A percentile compares a stretch with the other conserved stretches of the same genome.
Conservation (phyloP, 2,888 invertebrate species). For the Drosophila putrida region DNA sequence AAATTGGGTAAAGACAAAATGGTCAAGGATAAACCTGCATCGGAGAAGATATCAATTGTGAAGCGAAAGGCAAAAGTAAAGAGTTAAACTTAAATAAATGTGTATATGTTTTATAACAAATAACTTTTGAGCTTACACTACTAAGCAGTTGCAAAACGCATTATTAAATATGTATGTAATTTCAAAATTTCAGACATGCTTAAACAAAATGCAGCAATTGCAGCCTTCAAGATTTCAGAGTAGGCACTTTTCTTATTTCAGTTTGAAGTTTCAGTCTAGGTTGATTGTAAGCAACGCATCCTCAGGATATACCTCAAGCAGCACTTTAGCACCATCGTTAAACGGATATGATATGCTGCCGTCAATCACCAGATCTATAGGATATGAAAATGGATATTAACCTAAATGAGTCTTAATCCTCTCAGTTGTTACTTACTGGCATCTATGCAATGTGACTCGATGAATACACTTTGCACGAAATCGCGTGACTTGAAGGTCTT, state of each 20-base stretch:
- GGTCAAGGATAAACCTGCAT: not conserved
- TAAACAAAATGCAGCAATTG: conserved; percentile 41
- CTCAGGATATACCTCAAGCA: conserved; percentile 93
- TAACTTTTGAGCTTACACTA: conserved; percentile 69
- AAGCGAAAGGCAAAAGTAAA: conserved; percentile 32
- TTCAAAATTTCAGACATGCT: conserved; percentile 57
- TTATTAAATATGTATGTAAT: conserved; percentile 60
- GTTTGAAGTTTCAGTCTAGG: conserved; percentile 77
- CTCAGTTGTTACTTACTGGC: conserved; percentile 86
- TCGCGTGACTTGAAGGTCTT: conserved; percentile 91
- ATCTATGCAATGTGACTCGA: conserved; percentile 96
- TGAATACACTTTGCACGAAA: conserved; percentile 90
- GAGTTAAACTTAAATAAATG: conserved; percentile 16
- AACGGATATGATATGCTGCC: conserved; percentile 97
- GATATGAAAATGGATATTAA: not conserved
- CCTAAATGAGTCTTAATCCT: not conserved
- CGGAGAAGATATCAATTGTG: conserved; percentile 21
- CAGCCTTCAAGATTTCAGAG: conserved; percentile 29
- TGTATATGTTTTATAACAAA: conserved; percentile 50
- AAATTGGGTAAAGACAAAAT: conserved; percentile 19
- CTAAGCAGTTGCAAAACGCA: conserved; percentile 65
- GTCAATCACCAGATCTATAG: conserved; percentile 94
- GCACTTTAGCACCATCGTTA: conserved; percentile 96
- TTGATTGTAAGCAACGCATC: conserved; percentile 94
- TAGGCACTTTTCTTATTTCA: conserved; percentile 48